These are phyloP conservation scores for Luperina testacea DNA, from an alignment of 2,888 invertebrate species.

Conservation along the genomic window DNA sequence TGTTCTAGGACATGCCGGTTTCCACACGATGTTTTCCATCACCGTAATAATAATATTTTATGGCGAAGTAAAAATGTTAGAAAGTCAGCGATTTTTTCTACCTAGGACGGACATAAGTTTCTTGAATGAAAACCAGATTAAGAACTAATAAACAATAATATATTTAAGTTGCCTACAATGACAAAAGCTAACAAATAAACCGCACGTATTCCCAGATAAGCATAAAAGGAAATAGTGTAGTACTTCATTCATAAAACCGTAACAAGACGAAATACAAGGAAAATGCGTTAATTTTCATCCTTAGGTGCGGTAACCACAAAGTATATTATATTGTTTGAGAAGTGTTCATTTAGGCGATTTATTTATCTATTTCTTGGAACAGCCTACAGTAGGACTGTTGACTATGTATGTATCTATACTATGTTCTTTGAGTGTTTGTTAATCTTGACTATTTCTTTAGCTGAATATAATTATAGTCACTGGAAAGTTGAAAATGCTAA, in stretches of 20 bases:
- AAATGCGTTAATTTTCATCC: conserved; percentile 27
- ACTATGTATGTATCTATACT: neutral
- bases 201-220: conserved; percentile 6
- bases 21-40: too few relatives aligned
- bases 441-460: too few relatives aligned
- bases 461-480: too few relatives aligned
- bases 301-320: conserved; percentile 29
- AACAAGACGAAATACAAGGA: conserved; percentile 35
- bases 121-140: neutral
- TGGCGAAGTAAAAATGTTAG: neutral
- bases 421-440: too few relatives aligned
- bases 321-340: neutral
- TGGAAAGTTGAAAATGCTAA: too few relatives aligned
- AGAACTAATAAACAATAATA: neutral
- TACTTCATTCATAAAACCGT: conserved; percentile 43
- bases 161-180: neutral
- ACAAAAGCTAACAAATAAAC: conserved; percentile 21
- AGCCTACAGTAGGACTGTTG: neutral
- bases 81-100: neutral
- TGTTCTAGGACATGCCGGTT: too few relatives aligned
- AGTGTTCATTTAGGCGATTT: neutral
- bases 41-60: neutral
- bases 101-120: neutral
- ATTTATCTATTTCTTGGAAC: conserved; percentile 3
- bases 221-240: conserved; percentile 1